These are phyloP conservation scores for Meloidogyne chitwoodi DNA, from an alignment of 1,140 invertebrate species.

Conservation along the genomic window DNA sequence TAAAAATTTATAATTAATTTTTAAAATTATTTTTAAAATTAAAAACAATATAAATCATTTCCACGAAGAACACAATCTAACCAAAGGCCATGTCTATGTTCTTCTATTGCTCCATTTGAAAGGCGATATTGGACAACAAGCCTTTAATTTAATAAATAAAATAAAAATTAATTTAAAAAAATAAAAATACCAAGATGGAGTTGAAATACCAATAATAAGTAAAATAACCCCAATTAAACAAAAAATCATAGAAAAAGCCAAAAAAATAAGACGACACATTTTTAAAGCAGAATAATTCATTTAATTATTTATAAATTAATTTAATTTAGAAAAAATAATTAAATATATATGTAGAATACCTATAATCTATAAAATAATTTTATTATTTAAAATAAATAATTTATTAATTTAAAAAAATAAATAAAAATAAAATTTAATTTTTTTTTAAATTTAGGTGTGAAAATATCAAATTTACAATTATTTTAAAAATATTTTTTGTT, in stretches of 20 bases:
- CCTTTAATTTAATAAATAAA: neutral
- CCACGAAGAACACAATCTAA: conserved; percentile 20
- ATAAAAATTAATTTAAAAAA: neutral
- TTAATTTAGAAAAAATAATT: neutral
- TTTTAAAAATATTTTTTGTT: too few species aligned
- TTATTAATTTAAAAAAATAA: too few species aligned
- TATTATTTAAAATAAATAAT: too few species aligned
- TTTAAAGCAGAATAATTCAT: conserved; percentile 12
- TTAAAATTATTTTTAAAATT: neutral
- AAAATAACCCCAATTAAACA: neutral
- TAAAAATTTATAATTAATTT: neutral
- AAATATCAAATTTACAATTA: too few species aligned
- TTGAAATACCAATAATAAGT: conserved; percentile 3
- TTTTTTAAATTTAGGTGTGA: too few species aligned
- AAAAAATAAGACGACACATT: conserved; percentile 1
- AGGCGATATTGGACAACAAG: conserved; percentile 7
- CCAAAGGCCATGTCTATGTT: conserved; percentile 20
- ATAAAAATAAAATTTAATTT: too few species aligned
- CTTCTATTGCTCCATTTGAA: conserved; percentile 2
- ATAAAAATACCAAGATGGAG: conserved; percentile 7
- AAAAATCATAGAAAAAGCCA: neutral
- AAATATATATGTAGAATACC: too few species aligned
- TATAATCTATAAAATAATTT: too few species aligned
- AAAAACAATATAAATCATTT: neutral
- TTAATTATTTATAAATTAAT: neutral